phyloP scores from a whole-genome alignment of 2,113 vertebrate species.

The Callopanchax toddi region DNA sequence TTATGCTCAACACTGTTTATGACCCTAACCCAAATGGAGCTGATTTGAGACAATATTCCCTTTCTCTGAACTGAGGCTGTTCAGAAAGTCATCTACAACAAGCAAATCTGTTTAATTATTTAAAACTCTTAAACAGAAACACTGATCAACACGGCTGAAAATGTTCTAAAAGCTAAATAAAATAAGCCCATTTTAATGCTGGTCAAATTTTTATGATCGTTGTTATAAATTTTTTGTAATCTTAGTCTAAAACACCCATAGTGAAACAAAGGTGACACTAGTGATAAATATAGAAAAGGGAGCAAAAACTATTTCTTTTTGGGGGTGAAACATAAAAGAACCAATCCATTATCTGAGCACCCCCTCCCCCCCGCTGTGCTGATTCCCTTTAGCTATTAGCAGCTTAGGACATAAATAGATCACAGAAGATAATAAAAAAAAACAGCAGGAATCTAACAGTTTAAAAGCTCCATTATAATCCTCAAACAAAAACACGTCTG shows the following conservation, averaged over 20 bases:
- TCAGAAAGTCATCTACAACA: too few relatives aligned
- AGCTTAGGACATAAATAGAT: slow-evolving; percentile 76
- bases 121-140: too few relatives aligned
- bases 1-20: too few relatives aligned
- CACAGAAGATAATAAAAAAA: slow-evolving; percentile 74
- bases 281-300: slow-evolving; percentile 25
- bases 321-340: slow-evolving; percentile 63
- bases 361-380: slow-evolving; percentile 59
- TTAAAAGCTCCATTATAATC: slow-evolving; percentile 61
- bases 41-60: too few relatives aligned
- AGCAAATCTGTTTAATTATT: too few relatives aligned
- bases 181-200: slow-evolving; percentile 4
- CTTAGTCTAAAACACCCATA: slow-evolving; percentile 7
- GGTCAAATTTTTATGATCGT: too few relatives aligned
- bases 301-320: slow-evolving; percentile 43
- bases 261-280: slow-evolving; percentile 29
- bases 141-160: too few relatives aligned
- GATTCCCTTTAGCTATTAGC: slow-evolving; percentile 73
- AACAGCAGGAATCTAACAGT: slow-evolving; percentile 67
- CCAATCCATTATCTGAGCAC: slow-evolving; percentile 67
- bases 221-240: too few relatives aligned
- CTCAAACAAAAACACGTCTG: slow-evolving; percentile 60
- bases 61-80: too few relatives aligned
- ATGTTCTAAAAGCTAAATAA: not conserved
- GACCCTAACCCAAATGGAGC: too few relatives aligned